A percentile compares a stretch with the other conserved stretches of the same genome.
These are phyloP conservation scores for Drosophila melanosoma DNA, from an alignment of 2,888 invertebrate species.

Conservation along the genomic window DNA sequence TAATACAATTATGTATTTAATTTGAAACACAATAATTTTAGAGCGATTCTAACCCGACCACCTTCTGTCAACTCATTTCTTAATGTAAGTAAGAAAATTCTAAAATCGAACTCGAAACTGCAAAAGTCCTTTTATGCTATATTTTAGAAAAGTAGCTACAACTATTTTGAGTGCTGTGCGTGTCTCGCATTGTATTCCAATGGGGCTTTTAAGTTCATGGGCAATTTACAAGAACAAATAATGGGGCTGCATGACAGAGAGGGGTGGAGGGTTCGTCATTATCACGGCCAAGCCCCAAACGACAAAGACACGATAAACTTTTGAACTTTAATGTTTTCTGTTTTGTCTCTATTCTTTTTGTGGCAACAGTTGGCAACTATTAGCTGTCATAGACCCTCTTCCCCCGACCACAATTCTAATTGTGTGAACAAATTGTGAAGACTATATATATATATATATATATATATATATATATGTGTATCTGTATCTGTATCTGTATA, in stretches of 20 bases:
- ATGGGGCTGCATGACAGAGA: constrained; percentile 7
- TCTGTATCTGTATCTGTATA: background rate
- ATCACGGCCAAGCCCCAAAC: constrained; percentile 74
- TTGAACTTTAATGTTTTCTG: constrained; percentile 59
- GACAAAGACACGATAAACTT: constrained; percentile 70
- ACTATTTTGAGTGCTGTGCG: background rate
- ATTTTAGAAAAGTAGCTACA: background rate
- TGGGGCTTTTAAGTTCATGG: constrained; percentile 52
- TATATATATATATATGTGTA: background rate
- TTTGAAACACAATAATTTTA: background rate
- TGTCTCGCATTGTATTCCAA: background rate
- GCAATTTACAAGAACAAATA: constrained; percentile 67
- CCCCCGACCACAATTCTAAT: constrained; percentile 42
- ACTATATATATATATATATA: constrained; percentile 1
- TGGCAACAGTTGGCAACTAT: constrained; percentile 51
- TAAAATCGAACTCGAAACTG: background rate
- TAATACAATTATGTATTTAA: background rate
- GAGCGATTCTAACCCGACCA: background rate
- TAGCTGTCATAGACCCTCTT: constrained; percentile 2
- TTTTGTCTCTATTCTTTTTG: constrained; percentile 53
- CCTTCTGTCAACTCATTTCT: background rate
- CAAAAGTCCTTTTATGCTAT: background rate
- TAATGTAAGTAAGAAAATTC: background rate
- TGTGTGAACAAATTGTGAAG: constrained; percentile 64
- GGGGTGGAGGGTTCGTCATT: constrained; percentile 46